A percentile compares a stretch with the other conserved stretches of the same genome.
These are phyloP conservation scores for Drosophila paracracens DNA, from an alignment of 2,888 invertebrate genomes.

Conservation along the genomic window DNA sequence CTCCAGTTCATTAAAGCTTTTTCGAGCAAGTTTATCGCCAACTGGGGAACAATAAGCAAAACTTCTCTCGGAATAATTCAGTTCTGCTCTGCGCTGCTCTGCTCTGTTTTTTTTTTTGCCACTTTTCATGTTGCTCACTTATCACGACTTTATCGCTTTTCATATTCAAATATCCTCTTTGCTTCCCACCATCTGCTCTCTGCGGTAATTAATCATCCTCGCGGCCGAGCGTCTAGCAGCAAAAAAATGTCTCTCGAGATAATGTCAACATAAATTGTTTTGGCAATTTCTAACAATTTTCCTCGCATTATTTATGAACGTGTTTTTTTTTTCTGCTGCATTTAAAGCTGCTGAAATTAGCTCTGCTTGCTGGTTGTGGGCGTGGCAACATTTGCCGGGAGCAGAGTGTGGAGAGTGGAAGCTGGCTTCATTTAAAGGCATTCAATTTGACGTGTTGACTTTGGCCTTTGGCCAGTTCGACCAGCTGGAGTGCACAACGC, in stretches of 20 bases:
- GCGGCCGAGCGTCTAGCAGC: conserved; percentile 6
- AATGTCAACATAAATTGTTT: conserved; percentile 85
- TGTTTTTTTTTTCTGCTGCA: conserved; percentile 25
- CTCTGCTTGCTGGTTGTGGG: conserved; percentile 28
- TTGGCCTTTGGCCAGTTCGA: conserved; percentile 60
- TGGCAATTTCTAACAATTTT: conserved; percentile 84
- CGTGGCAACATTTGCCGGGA: conserved; percentile 28
- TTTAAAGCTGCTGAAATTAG: conserved; percentile 65
- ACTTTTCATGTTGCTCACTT: conserved; percentile 48
- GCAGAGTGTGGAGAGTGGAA: background rate
- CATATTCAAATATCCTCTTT: conserved; percentile 68
- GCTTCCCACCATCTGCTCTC: background rate
- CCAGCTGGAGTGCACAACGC: conserved; percentile 13
- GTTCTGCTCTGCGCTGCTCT: conserved; percentile 6
- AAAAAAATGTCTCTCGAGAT: conserved; percentile 83
- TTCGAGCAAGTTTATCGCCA: conserved; percentile 61
- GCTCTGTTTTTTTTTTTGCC: conserved; percentile 15
- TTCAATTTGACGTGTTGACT: conserved; percentile 71
- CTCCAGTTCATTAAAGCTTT: conserved; percentile 66
- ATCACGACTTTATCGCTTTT: conserved; percentile 68
- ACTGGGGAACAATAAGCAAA: conserved; percentile 71
- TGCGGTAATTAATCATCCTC: conserved; percentile 72
- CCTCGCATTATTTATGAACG: conserved; percentile 80
- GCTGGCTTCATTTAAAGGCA: conserved; percentile 25
- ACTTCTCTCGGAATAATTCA: conserved; percentile 26